Base-by-base conservation (phyloP, 2,888 invertebrate species). In the Megamerina dolium region DNA sequence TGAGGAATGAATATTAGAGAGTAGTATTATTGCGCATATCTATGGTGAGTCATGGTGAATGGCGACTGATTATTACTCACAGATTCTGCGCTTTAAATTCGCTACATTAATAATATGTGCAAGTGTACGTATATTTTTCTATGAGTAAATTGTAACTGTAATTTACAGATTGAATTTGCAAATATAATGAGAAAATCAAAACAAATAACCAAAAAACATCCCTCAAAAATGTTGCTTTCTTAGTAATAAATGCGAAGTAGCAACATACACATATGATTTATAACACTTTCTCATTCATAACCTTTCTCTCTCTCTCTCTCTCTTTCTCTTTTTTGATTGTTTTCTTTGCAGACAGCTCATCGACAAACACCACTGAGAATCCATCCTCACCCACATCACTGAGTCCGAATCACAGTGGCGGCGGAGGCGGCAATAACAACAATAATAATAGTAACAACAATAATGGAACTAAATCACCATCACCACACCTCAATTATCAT, bases 341-440 rank as follows among this genome's bases (percentile, higher is more conserved):
- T 33, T 45, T 49, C 52, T 57, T 81, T 81, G 48, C 80, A 85
- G 85, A 83, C 66, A 83, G 83, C 59, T 84, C 83, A 55, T 84
- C 83, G 48, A 76, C 77, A 39, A 83, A 74, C 72, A 83, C 77
- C 73, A 85, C 77, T 34, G 80, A 80, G 45, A 78, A 79, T 38
- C 82, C 81, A 35, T 78, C 81, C 41, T 77, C 79, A 2, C 65
- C 65, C 49, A 60, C 65, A 37, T 80, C 83, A 20, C 74, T 77
- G 39, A 83, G 83, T 20, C 81, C 82, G 71, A 76, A 55, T 77
- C 71, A 35, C 58, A 74, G 21, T 70, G 66, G 54, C 57, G 73
- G 48, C 72, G 74, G 53, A 58, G 74, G 53, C 57, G 77, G 47
- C 37, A 46, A 29, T 55, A 73, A 4, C 72, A 65, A 51, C 54